Conservation (phyloP, 2,113 vertebrate species). For the Cranoglanis bouderius region DNA sequence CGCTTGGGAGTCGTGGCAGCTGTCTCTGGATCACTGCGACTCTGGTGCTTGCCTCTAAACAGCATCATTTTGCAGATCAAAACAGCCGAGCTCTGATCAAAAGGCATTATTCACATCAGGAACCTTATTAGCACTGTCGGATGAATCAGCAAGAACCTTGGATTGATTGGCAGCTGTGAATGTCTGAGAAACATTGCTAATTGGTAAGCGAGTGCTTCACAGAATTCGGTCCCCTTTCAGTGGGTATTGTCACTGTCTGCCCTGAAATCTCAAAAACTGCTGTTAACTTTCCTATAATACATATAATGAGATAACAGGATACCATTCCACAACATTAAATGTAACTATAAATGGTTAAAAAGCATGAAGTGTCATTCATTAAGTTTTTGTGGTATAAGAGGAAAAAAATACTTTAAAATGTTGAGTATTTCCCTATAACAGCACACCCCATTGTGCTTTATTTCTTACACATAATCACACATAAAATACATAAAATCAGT, state of each 20-base stretch:
- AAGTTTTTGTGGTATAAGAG: background rate
- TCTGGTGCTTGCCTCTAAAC: conserved; percentile 56
- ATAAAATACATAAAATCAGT: too few relatives aligned
- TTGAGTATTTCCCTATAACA: background rate
- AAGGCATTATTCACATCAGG: conserved; percentile 31
- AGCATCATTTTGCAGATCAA: conserved; percentile 40
- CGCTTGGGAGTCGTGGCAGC: conserved; percentile 43
- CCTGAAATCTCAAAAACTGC: background rate
- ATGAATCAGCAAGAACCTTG: conserved; percentile 25
- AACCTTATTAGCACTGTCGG: conserved; percentile 5
- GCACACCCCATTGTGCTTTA: background rate
- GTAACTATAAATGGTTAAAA: background rate
- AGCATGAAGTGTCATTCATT: background rate
- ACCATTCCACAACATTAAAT: background rate
- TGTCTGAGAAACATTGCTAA: background rate
- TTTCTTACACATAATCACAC: background rate
- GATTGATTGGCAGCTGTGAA: conserved; percentile 32
- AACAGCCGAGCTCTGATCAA: conserved; percentile 25
- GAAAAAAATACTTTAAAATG: background rate
- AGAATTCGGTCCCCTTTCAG: background rate
- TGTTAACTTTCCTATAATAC: background rate
- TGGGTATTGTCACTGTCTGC: background rate
- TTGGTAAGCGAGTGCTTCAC: conserved; percentile 6
- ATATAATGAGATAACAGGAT: background rate
- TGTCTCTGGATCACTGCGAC: conserved; percentile 54